Percentiles rank a stretch among this genome's conserved stretches.
These are phyloP conservation scores for Hydractinia echinata DNA, from an alignment of 30 jellyfish, hydroid and myxozoan genomes.

Conservation along the genomic window DNA sequence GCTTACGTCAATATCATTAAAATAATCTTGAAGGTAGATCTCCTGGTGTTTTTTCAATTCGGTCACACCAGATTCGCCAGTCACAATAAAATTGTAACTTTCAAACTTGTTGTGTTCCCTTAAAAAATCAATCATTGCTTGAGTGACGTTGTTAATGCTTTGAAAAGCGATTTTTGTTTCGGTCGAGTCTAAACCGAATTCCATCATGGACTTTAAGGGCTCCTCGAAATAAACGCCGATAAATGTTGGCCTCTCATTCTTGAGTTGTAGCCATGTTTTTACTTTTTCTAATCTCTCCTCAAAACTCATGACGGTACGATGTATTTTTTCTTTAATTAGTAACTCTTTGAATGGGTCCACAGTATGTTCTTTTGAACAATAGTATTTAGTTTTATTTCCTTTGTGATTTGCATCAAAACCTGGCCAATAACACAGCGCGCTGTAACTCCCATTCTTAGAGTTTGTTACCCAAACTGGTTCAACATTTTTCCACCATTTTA, in stretches of 20 bases:
- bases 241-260: slow-evolving; percentile 66
- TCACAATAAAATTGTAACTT: slow-evolving; percentile 60
- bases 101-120: slow-evolving; percentile 19
- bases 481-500: slow-evolving; percentile 80
- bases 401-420: slow-evolving; percentile 41
- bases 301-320: slow-evolving; percentile 51
- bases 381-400: background rate
- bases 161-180: slow-evolving; percentile 45
- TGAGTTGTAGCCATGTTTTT: slow-evolving; percentile 51
- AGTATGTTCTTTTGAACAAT: slow-evolving; percentile 49
- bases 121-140: slow-evolving; percentile 34
- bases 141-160: slow-evolving; percentile 34
- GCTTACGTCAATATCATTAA: slow-evolving; percentile 14
- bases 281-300: slow-evolving; percentile 51
- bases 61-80: slow-evolving; percentile 89
- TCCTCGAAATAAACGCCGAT: slow-evolving; percentile 92
- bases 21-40: slow-evolving; percentile 77
- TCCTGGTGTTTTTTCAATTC: slow-evolving; percentile 46
- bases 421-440: slow-evolving; percentile 98
- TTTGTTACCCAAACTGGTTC: slow-evolving; percentile 91
- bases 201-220: slow-evolving; percentile 60
- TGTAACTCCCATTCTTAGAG: slow-evolving; percentile 48
- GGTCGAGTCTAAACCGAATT: slow-evolving; percentile 50
- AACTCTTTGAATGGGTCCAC: slow-evolving; percentile 79
- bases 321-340: slow-evolving; percentile 32